Percentiles rank a stretch among this genome's conserved stretches.
These are phyloP conservation scores for Xanthorhoe designata DNA, from an alignment of 2,888 invertebrate species.

Conservation along the genomic window DNA sequence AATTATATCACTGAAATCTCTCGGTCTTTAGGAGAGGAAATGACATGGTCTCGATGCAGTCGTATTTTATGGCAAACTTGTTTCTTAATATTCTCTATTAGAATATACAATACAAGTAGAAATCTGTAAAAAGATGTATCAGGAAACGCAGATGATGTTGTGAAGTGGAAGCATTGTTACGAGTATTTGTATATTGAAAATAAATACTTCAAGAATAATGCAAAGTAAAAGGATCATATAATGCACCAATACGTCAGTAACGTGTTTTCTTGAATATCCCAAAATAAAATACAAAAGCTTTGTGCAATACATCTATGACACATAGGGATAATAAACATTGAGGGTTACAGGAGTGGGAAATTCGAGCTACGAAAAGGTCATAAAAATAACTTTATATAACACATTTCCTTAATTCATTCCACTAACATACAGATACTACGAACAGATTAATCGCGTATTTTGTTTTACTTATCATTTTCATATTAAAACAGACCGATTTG, in stretches of 20 bases:
- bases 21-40: neutral
- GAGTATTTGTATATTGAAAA: conserved; percentile 1
- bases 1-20: no score
- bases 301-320: conserved; percentile 38
- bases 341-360: conserved; percentile 31
- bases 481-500: conserved; percentile 25
- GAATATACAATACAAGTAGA: neutral
- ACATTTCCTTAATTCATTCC: conserved; percentile 32
- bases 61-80: neutral
- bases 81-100: neutral
- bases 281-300: conserved; percentile 33
- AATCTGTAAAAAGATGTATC: neutral
- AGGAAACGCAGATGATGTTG: no score
- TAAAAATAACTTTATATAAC: conserved; percentile 30
- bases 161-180: neutral
- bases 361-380: conserved; percentile 36
- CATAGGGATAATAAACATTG: conserved; percentile 34
- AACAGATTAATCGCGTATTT: conserved; percentile 35
- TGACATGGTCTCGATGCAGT: neutral
- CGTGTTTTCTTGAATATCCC: conserved; percentile 8
- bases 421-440: conserved; percentile 31
- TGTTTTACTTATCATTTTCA: conserved; percentile 18
- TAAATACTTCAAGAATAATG: conserved; percentile 10
- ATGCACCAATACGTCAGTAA: conserved; percentile 15
- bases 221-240: conserved; percentile 17